Conservation (phyloP, 2,888 invertebrate genomes). For the Lasioglossum morio region DNA sequence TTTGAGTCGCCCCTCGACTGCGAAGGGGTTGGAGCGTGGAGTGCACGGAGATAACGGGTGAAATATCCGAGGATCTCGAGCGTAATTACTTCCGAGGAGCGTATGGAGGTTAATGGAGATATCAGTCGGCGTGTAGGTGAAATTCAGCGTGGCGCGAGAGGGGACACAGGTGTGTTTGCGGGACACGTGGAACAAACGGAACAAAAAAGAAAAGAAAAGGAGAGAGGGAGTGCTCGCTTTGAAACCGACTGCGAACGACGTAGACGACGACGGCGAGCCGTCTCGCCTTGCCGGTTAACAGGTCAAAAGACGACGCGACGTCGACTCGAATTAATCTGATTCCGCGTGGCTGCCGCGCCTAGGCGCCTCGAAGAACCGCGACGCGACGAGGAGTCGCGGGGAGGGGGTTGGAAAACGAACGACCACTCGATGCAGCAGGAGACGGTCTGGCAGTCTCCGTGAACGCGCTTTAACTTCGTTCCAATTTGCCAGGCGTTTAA, state of each 20-base stretch:
- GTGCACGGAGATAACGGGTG: not conserved
- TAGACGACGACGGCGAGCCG: not conserved
- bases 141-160: not conserved
- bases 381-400: constrained; percentile 9
- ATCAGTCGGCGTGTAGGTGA: not conserved
- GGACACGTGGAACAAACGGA: not conserved
- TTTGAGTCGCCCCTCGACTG: too few species aligned
- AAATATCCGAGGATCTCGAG: not conserved
- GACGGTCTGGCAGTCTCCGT: constrained; percentile 32
- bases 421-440: constrained; percentile 44
- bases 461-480: constrained; percentile 58
- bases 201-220: not conserved
- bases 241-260: not conserved
- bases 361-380: constrained; percentile 33
- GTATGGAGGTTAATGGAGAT: not conserved
- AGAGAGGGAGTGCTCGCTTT: not conserved
- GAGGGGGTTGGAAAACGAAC: constrained; percentile 42
- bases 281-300: constrained; percentile 6
- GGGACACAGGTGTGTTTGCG: not conserved
- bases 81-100: not conserved
- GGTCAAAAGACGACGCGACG: constrained; percentile 16
- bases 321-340: constrained; percentile 29
- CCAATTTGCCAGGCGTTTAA: constrained; percentile 67
- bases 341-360: not conserved
- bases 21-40: not conserved